Conservation (phyloP, 2,113 vertebrate genomes). For the Laterallus jamaicensis region DNA sequence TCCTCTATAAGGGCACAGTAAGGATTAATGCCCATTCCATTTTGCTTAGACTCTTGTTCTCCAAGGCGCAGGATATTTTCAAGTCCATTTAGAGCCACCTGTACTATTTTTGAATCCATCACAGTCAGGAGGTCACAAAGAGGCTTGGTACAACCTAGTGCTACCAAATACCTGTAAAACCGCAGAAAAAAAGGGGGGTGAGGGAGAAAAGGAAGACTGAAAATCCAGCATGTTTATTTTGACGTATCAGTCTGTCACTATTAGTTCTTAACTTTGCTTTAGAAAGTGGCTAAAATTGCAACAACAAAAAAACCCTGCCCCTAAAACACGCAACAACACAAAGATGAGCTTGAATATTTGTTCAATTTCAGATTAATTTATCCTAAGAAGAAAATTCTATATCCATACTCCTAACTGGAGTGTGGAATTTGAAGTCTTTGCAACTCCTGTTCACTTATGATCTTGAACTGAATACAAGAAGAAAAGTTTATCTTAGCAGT, state of each 20-base stretch:
- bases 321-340: background rate
- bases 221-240: background rate
- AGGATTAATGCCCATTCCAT: constrained; percentile 84
- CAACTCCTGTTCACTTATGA: background rate
- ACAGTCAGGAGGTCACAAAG: constrained; percentile 92
- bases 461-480: background rate
- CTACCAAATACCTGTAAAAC: constrained; percentile 86
- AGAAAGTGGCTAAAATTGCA: background rate
- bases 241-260: background rate
- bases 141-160: constrained; percentile 89
- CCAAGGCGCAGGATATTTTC: constrained; percentile 91
- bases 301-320: background rate
- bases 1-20: constrained; percentile 91
- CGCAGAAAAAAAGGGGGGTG: background rate
- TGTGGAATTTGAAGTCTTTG: background rate
- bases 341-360: background rate
- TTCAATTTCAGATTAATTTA: background rate
- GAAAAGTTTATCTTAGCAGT: background rate
- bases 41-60: constrained; percentile 89
- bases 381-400: background rate
- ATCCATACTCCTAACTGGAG: background rate
- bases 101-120: constrained; percentile 93
- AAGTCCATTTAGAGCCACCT: constrained; percentile 90
- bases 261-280: background rate
- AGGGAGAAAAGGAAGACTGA: background rate